These are phyloP conservation scores for Potamilus streckersoni DNA, from an alignment of 1,140 invertebrate species.

Conservation along the genomic window DNA sequence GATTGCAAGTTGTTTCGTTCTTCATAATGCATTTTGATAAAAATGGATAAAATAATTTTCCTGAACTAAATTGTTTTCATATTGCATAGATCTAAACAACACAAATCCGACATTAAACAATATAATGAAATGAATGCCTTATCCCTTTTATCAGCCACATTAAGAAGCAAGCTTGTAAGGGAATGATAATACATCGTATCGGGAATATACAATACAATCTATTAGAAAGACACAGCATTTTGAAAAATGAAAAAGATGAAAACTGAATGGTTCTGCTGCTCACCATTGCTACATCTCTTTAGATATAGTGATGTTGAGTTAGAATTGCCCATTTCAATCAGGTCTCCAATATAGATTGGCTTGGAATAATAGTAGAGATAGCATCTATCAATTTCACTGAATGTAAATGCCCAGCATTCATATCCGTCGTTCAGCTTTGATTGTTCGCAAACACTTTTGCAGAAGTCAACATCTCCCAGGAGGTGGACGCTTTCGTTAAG, in stretches of 20 bases:
- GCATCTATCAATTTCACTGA: constrained; percentile 25
- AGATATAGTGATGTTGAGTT: constrained; percentile 12
- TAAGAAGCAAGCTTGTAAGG: neutral
- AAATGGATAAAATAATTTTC: no score
- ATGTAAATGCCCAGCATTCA: constrained; percentile 30
- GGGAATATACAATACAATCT: no score
- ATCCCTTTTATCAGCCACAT: neutral
- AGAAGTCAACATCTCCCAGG: constrained; percentile 5
- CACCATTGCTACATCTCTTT: constrained; percentile 22
- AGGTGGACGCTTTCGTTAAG: constrained; percentile 23
- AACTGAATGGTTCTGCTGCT: neutral
- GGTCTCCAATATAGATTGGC: constrained; percentile 2
- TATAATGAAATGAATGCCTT: neutral
- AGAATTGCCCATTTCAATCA: neutral
- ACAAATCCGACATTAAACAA: neutral
- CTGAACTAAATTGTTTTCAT: no score
- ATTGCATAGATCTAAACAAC: no score
- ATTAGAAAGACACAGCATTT: no score
- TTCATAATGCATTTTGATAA: no score
- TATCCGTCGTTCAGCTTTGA: constrained; percentile 14
- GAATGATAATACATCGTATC: no score
- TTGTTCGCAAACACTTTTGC: constrained; percentile 18
- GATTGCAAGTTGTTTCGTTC: no score
- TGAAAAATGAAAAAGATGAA: no score
- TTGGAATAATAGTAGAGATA: constrained; percentile 18